Conservation (phyloP, 2,113 vertebrate genomes). For the Dasyornis broadbenti region DNA sequence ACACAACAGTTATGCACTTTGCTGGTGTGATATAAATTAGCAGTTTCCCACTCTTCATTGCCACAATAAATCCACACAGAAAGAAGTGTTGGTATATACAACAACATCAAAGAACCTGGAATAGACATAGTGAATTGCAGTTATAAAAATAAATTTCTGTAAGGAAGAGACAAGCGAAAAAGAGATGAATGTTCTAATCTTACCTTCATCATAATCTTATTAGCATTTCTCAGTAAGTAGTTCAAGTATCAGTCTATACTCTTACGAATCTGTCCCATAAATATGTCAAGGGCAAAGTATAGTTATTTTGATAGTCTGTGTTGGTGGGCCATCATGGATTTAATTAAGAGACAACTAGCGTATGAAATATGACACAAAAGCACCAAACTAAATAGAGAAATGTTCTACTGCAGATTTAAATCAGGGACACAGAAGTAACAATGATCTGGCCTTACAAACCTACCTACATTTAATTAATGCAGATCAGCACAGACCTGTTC, state of each 20-base stretch:
- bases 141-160: constrained; percentile 74
- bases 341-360: constrained; percentile 83
- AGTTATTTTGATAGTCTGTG: constrained; percentile 83
- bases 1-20: constrained; percentile 25
- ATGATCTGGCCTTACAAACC: constrained; percentile 69
- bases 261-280: constrained; percentile 78
- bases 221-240: constrained; percentile 77
- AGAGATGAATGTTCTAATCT: constrained; percentile 73
- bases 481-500: constrained; percentile 60
- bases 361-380: constrained; percentile 80
- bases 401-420: constrained; percentile 80
- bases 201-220: constrained; percentile 80
- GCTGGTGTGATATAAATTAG: constrained; percentile 61
- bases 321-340: constrained; percentile 80
- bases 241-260: constrained; percentile 78
- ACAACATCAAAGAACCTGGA: constrained; percentile 57
- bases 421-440: constrained; percentile 71
- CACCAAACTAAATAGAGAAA: constrained; percentile 78
- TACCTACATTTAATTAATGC: constrained; percentile 76
- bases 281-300: constrained; percentile 80
- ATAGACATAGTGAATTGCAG: constrained; percentile 55
- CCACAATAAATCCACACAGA: constrained; percentile 53
- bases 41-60: constrained; percentile 44
- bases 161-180: constrained; percentile 60
- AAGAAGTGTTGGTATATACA: constrained; percentile 51